Evolutionary conservation across 2,888 invertebrate genomes (phyloP).

Genomic region (Rotaria sp.): DNA sequence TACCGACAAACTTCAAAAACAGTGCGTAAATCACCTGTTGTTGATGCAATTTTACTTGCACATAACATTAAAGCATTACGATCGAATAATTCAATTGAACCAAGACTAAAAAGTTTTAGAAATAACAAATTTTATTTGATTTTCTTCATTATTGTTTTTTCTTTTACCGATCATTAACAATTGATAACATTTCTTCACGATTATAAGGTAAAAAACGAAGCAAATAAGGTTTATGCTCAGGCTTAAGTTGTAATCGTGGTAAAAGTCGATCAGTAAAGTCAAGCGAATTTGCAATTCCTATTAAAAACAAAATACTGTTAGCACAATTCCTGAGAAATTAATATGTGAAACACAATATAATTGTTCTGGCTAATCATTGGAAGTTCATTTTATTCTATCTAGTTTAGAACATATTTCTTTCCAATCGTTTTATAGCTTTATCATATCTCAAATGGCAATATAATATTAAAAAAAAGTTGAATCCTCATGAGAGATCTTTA

Average conservation of each 20-base stretch:
- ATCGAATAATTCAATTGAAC: slow-evolving; percentile 62
- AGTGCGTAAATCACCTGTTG: slow-evolving; percentile 85
- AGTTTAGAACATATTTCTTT: too few species aligned
- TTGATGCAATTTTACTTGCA: slow-evolving; percentile 81
- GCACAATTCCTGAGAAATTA: too few species aligned
- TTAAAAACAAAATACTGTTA: background rate
- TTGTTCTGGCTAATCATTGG: too few species aligned
- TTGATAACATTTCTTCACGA: slow-evolving; percentile 76
- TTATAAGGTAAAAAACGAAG: slow-evolving; percentile 86
- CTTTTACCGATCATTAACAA: slow-evolving; percentile 69
- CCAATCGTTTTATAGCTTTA: too few species aligned
- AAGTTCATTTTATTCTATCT: too few species aligned
- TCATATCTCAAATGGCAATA: too few species aligned
- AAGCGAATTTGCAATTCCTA: slow-evolving; percentile 78
- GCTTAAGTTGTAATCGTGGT: slow-evolving; percentile 74
- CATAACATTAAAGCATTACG: slow-evolving; percentile 78
- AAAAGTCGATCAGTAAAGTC: slow-evolving; percentile 84
- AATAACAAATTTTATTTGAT: background rate
- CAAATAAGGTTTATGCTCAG: slow-evolving; percentile 57
- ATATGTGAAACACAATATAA: too few species aligned
- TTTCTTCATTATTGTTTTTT: background rate
- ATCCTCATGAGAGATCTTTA: too few species aligned
- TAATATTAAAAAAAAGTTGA: too few species aligned
- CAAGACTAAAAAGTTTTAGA: background rate
- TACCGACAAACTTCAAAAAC: slow-evolving; percentile 77